Evolutionary conservation across 2,888 invertebrate genomes (phyloP), one percentile per base, ranked within the genome.

Genomic region (Pterostichus niger): DNA sequence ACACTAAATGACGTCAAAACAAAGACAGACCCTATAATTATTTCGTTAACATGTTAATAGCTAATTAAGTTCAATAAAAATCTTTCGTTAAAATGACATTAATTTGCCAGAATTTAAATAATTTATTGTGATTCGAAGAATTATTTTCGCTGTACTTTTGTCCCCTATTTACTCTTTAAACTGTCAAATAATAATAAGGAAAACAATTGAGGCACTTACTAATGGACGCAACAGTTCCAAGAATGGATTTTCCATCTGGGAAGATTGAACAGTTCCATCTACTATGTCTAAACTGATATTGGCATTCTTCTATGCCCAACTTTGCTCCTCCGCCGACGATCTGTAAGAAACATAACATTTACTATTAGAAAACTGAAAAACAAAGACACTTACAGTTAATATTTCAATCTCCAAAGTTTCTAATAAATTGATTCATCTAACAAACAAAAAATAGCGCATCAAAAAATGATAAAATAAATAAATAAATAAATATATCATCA

Each of bases 231-330:
- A 97, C 95, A 84, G 96, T 95, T 82, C 97, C 97, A 87, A 97
- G 97, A 83, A 97, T 94, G 52, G 95, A 94, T 89, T 96, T 94
- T 87, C 92, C 92, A 80, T 93, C 93, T 35, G 93, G 92, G 89
- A 93, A 94, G 6, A 95, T 94, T 83, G 96, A 95, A 90, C 97
- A 97, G 90, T 97, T 97, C 97, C 97, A 97, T 87, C 97, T 92
- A 87, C 96, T 95, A 88, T 95, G 94, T 84, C 94, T 92, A 89
- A 98, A 97, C 91, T 98, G 97, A 88, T 95, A 93, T 90, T 97
- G 96, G 89, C 98, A 98, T 89, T 98, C 97, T 86, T 96, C 96
- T 83, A 97, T 94, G 3, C 96, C 96, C 89, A 97, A 93, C 89
- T 93, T 92, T 7, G 97, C 97, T 13, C 97, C 97, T 17, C 93